Base-by-base conservation (phyloP, 1,140 invertebrate species). In the Drosophila arizonae region DNA sequence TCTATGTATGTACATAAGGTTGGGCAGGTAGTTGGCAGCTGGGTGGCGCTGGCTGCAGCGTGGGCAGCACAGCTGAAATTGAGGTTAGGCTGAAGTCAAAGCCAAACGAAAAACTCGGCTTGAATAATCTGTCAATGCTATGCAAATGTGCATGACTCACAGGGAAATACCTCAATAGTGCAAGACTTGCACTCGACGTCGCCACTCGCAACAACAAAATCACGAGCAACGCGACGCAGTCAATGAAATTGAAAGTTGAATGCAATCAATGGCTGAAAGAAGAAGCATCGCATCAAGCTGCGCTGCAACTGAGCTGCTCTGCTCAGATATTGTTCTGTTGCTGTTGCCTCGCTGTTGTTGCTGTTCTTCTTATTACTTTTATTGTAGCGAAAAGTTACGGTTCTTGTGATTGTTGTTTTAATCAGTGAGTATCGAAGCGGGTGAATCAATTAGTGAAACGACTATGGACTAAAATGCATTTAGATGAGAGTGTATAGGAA, bases 171-270 rank as follows among this genome's bases (percentile, higher is more conserved):
- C 81, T 57, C 46, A 56, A 52, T 63, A 58, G 58, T 56, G 58
- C 66, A 58, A 4, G 6, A 9, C 30, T 21, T 54, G 56, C 65
- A 52, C 24, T 26, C 21, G 15, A 28, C 60, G 52, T 28, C 56
- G 51, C 56, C 39, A 8, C 6, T 30, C 43, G 17, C 43, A 46
- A 46, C 43, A 55, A 73, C 52, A 30, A 51, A 8, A 60, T 30
- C 15, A 26, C 21, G 15, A 36, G 21, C 64, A 56, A 48, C 66
- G 62, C 57, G 66, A 68, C 57, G 76, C 11, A 75, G 45, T 81
- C 77, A 86, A 79, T 81, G 81, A 86, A 86, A 86, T 65, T 62
- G 82, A 86, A 87, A 86, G 81, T 86, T 76, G 43, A 73, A 60
- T 50, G 72, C 76, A 82, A 72, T 81, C 75, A 75, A 69, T 71